Evolutionary conservation across 2,888 invertebrate genomes (phyloP).

Genomic region (Coleophora deauratella): DNA sequence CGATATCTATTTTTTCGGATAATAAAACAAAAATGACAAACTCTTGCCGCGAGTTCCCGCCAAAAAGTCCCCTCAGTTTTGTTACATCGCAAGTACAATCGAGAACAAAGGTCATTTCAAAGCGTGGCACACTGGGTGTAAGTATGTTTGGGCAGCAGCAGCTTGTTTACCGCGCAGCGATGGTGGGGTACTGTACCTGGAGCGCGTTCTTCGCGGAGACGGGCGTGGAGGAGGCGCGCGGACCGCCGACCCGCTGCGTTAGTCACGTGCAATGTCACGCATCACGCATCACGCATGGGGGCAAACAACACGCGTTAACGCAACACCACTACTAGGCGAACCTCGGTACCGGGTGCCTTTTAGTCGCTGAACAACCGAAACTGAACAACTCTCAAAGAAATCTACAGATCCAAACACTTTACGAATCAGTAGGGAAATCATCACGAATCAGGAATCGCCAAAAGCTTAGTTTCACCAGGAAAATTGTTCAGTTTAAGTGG

Average conservation of each 20-base stretch:
- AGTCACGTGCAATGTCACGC: constrained; percentile 57
- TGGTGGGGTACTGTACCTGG: constrained; percentile 76
- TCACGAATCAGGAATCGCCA: no score
- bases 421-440: no score
- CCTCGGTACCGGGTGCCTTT: background rate
- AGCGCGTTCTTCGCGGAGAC: constrained; percentile 77
- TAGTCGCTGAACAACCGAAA: no score
- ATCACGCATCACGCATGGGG: constrained; percentile 2
- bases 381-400: no score
- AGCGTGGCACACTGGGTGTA: constrained; percentile 27
- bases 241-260: constrained; percentile 65
- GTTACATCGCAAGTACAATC: constrained; percentile 1
- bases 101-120: constrained; percentile 19
- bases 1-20: no score
- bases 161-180: constrained; percentile 60
- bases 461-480: no score
- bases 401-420: no score
- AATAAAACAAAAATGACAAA: no score
- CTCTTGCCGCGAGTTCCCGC: no score
- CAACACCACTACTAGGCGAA: constrained; percentile 25
- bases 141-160: no score
- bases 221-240: constrained; percentile 73
- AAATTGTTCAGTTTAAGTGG: no score
- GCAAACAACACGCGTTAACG: constrained; percentile 68
- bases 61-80: no score